Conservation (phyloP, 2,113 vertebrate genomes). For the Platichthys flesus region DNA sequence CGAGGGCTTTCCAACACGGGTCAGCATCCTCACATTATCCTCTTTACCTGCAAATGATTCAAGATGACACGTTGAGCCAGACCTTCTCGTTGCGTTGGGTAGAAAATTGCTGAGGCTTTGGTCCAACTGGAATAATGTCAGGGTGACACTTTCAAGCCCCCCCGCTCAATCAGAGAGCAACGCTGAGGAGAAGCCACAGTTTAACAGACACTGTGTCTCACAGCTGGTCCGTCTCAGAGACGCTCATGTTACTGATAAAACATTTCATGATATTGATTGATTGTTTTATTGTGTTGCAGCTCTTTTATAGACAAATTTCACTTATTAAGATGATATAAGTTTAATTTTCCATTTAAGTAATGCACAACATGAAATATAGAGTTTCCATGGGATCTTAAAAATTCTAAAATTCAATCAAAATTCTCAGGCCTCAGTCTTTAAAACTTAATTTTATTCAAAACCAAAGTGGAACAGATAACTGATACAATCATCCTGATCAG, state of each 20-base stretch:
- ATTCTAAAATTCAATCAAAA: too few species aligned
- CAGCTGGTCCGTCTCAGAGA: neutral
- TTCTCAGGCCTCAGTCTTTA: too few species aligned
- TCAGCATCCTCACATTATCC: conserved; percentile 64
- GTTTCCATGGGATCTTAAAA: too few species aligned
- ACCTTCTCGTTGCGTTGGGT: conserved; percentile 41
- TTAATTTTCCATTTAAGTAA: too few species aligned
- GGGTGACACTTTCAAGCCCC: conserved; percentile 33
- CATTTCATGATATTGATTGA: neutral
- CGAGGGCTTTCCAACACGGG: conserved; percentile 61
- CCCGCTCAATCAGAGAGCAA: conserved; percentile 54
- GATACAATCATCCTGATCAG: too few species aligned
- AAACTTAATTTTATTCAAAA: too few species aligned
- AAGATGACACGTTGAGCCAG: conserved; percentile 47
- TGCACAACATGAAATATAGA: too few species aligned
- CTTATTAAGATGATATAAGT: too few species aligned
- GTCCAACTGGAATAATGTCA: conserved; percentile 51
- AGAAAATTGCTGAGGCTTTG: conserved; percentile 57
- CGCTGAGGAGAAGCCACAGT: conserved; percentile 16
- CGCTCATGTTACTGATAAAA: neutral
- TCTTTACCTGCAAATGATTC: conserved; percentile 65
- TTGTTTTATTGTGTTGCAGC: neutral
- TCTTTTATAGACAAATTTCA: neutral
- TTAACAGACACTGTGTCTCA: conserved; percentile 15
- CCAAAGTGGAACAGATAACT: too few species aligned